These are phyloP conservation scores for Sycophaga agraensis DNA, from an alignment of 1,140 invertebrate species.

Conservation along the genomic window DNA sequence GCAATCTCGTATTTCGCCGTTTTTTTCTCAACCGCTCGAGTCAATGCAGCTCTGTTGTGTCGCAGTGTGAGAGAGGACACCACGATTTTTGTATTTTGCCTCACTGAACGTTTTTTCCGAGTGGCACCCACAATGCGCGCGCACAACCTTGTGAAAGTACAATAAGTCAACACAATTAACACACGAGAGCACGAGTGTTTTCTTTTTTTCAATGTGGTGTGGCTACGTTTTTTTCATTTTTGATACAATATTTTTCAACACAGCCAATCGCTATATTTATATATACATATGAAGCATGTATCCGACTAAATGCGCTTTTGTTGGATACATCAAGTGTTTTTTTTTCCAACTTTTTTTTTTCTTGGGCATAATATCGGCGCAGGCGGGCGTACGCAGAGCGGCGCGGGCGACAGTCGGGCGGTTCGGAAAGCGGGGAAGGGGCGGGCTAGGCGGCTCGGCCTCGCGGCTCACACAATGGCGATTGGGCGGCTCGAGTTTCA, in stretches of 20 bases:
- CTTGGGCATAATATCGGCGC: too few relatives aligned
- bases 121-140: constrained; percentile 53
- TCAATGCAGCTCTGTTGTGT: constrained; percentile 29
- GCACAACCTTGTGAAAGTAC: constrained; percentile 25
- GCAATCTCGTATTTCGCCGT: constrained; percentile 23
- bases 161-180: constrained; percentile 38
- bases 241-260: constrained; percentile 7
- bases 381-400: too few relatives aligned
- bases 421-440: too few relatives aligned
- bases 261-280: constrained; percentile 4
- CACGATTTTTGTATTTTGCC: constrained; percentile 55
- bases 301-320: too few relatives aligned
- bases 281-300: too few relatives aligned
- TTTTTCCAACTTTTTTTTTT: too few relatives aligned
- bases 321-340: neutral
- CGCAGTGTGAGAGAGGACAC: constrained; percentile 34
- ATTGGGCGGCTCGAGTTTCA: too few relatives aligned
- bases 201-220: constrained; percentile 54
- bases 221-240: constrained; percentile 51
- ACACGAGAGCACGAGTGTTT: constrained; percentile 44
- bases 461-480: too few relatives aligned
- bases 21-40: constrained; percentile 14
- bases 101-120: constrained; percentile 51
- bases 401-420: too few relatives aligned
- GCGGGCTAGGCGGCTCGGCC: too few relatives aligned